Evolutionary conservation across 2,797 vertebrate species (phyloP).

Genomic region (Catostomus latipinnis): DNA sequence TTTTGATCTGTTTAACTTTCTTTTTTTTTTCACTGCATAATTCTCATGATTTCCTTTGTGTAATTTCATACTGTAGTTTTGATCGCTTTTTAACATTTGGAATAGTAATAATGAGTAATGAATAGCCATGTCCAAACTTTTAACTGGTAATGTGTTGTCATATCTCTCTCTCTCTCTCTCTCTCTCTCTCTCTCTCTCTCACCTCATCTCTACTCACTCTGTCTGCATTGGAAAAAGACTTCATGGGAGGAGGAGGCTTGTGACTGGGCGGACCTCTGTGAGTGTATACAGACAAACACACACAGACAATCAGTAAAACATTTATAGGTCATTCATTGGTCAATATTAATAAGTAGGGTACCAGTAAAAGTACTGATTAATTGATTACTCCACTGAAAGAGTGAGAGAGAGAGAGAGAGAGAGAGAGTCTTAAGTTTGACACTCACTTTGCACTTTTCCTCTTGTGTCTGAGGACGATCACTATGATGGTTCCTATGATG

Average conservation of each 20-base stretch:
- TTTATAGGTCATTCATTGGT: not conserved
- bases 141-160: not conserved
- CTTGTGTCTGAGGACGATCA: slow-evolving; percentile 69
- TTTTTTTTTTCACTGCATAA: no score
- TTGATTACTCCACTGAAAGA: not conserved
- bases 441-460: slow-evolving; percentile 72
- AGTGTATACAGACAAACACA: slow-evolving; percentile 55
- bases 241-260: slow-evolving; percentile 80
- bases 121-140: no score
- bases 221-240: slow-evolving; percentile 60
- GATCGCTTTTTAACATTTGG: no score
- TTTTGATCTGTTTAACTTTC: no score
- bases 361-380: not conserved
- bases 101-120: no score
- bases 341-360: not conserved
- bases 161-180: no score
- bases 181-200: no score
- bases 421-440: not conserved
- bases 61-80: no score
- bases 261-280: slow-evolving; percentile 77
- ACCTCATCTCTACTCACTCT: slow-evolving; percentile 66
- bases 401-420: not conserved
- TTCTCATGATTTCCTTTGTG: no score
- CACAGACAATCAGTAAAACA: not conserved
- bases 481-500: slow-evolving; percentile 71